Percentiles rank a stretch among this genome's conserved stretches.
Conservation (phyloP, 1,140 invertebrate species). For the Copidosoma floridanum region DNA sequence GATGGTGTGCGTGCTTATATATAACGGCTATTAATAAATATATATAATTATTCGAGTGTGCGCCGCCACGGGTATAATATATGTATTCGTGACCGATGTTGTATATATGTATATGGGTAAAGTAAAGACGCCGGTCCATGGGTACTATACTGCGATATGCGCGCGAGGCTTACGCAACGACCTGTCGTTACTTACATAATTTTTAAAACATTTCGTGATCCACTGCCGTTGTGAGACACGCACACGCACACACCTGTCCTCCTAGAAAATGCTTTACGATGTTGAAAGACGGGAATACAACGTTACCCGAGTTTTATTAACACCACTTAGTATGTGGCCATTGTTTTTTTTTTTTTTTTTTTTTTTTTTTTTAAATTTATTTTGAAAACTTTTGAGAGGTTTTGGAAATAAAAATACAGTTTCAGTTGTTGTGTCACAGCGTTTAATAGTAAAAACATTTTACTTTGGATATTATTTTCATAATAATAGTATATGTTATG, state of each 20-base stretch:
- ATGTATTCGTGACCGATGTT: too few relatives aligned
- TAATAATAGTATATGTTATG: constrained; percentile 6
- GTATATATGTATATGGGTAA: too few relatives aligned
- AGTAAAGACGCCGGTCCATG: background rate
- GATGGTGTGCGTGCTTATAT: too few relatives aligned
- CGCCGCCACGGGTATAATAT: too few relatives aligned
- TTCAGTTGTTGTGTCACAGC: constrained; percentile 19
- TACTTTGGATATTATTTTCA: constrained; percentile 1
- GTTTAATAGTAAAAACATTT: constrained; percentile 20
- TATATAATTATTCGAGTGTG: too few relatives aligned
- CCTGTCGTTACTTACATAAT: constrained; percentile 26
- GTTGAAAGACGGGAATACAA: background rate
- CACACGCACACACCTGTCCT: background rate
- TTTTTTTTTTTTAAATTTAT: background rate
- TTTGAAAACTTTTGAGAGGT: constrained; percentile 16
- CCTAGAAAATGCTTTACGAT: constrained; percentile 13
- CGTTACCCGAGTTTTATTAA: background rate
- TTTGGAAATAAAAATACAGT: constrained; percentile 19
- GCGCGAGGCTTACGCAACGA: constrained; percentile 23
- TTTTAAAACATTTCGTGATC: constrained; percentile 20
- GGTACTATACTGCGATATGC: too few relatives aligned
- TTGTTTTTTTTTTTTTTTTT: background rate
- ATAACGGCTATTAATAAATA: too few relatives aligned
- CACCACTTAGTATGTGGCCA: background rate
- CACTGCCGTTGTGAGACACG: background rate